A percentile compares a stretch with the other conserved stretches of the same genome.
Conservation (phyloP, 2,113 vertebrate species). For the Urocolius indicus region DNA sequence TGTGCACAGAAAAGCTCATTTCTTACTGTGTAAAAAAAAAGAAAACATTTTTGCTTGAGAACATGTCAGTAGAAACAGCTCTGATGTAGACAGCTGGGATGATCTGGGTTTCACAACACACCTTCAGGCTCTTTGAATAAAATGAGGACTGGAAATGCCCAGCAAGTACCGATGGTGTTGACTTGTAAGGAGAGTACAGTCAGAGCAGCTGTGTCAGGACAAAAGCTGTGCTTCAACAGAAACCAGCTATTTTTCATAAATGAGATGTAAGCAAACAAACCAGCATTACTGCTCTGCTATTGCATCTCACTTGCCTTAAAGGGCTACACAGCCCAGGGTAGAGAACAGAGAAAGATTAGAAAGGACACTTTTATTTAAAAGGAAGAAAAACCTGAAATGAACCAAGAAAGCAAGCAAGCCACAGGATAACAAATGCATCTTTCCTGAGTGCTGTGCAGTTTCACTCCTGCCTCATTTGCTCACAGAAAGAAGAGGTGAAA, state of each 20-base stretch:
- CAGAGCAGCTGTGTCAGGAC: background rate
- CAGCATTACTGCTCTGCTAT: background rate
- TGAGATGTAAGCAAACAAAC: background rate
- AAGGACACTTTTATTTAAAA: background rate
- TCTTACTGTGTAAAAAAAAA: background rate
- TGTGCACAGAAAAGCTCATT: background rate
- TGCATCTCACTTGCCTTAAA: background rate
- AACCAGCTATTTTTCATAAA: background rate
- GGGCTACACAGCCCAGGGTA: background rate
- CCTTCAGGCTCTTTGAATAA: background rate
- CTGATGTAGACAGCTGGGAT: background rate
- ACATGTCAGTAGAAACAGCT: background rate
- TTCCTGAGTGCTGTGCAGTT: background rate
- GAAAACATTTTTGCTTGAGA: background rate
- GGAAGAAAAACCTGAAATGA: background rate
- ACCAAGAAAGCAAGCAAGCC: background rate
- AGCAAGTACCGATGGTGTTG: rapidly evolving
- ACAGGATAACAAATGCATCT: background rate
- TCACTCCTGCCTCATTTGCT: background rate
- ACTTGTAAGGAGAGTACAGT: background rate
- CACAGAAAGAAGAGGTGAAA: background rate
- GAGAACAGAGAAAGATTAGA: background rate
- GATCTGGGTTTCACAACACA: background rate
- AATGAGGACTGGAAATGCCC: background rate
- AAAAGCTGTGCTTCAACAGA: background rate